phyloP scores from a whole-genome alignment of 2,113 vertebrate genomes.

The Pangasianodon hypophthalmus region DNA sequence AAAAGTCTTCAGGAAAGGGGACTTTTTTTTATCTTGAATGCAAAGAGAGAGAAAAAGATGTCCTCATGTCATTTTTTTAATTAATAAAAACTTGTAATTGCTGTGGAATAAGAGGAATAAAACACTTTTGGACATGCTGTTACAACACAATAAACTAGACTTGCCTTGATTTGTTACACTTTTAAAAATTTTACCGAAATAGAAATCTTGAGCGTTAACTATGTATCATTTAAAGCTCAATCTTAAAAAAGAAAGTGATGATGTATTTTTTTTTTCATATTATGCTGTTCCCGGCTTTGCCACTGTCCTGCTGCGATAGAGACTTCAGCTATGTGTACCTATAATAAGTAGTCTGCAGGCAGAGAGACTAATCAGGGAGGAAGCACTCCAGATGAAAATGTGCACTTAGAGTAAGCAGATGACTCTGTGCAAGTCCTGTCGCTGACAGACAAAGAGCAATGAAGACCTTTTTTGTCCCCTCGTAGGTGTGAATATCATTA shows the following conservation, averaged over 20 bases:
- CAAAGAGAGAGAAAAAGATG: too few relatives aligned
- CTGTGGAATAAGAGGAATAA: neutral
- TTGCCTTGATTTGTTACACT: neutral
- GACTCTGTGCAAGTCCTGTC: constrained; percentile 57
- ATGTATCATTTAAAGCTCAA: neutral
- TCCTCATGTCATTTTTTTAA: too few relatives aligned
- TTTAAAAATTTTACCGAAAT: neutral
- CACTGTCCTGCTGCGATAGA: neutral
- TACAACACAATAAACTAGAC: neutral
- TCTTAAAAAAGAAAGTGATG: neutral
- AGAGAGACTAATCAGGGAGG: constrained; percentile 56
- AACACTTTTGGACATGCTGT: neutral
- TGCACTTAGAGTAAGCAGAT: constrained; percentile 31
- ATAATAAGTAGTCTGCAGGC: constrained; percentile 24
- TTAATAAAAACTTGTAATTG: neutral
- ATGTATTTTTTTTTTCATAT: neutral
- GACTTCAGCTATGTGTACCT: neutral
- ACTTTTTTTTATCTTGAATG: neutral
- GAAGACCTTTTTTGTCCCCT: constrained; percentile 62
- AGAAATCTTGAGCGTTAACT: neutral
- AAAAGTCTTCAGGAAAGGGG: neutral
- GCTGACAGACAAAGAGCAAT: constrained; percentile 55
- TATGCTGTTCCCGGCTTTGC: neutral
- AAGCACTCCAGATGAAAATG: constrained; percentile 46
- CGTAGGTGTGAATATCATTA: constrained; percentile 72